These are phyloP conservation scores for Rhinella marina DNA, from an alignment of 2,797 vertebrate species.

Conservation along the genomic window DNA sequence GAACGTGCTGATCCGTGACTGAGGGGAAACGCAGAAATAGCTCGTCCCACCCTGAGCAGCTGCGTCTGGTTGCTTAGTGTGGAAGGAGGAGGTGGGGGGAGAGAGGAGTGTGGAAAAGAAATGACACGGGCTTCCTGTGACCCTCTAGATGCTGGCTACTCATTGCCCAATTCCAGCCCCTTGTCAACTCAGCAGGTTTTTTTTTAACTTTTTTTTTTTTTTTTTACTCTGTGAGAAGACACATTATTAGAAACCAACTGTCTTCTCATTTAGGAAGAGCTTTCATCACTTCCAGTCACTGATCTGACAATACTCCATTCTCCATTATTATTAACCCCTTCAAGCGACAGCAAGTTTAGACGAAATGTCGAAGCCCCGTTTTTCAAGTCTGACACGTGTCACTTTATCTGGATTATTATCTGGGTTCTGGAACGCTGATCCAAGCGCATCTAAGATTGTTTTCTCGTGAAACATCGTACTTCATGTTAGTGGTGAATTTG, in stretches of 20 bases:
- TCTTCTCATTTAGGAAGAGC: background rate
- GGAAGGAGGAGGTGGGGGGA: constrained; percentile 48
- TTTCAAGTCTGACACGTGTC: too few relatives aligned
- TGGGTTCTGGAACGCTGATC: too few relatives aligned
- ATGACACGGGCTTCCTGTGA: constrained; percentile 47
- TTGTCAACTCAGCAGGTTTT: constrained; percentile 14
- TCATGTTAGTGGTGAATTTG: too few relatives aligned
- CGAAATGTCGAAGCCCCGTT: too few relatives aligned
- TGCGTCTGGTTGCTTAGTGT: constrained; percentile 54
- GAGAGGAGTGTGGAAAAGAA: constrained; percentile 35
- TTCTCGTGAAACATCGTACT: too few relatives aligned
- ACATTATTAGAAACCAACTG: background rate
- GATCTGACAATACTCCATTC: too few relatives aligned
- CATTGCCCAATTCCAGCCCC: constrained; percentile 34
- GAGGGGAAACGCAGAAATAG: constrained; percentile 65
- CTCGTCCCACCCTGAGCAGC: constrained; percentile 51
- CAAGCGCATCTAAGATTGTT: too few relatives aligned
- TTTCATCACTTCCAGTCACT: background rate
- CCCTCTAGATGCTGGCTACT: background rate
- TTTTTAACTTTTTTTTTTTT: background rate
- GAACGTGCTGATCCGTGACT: constrained; percentile 58
- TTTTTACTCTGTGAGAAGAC: background rate
- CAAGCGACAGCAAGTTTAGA: too few relatives aligned
- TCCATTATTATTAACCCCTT: too few relatives aligned
- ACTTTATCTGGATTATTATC: too few relatives aligned